phyloP scores from a whole-genome alignment of 37 sponge, comb jelly and placozoan genomes.

The Halisarca cf. caerulea region DNA sequence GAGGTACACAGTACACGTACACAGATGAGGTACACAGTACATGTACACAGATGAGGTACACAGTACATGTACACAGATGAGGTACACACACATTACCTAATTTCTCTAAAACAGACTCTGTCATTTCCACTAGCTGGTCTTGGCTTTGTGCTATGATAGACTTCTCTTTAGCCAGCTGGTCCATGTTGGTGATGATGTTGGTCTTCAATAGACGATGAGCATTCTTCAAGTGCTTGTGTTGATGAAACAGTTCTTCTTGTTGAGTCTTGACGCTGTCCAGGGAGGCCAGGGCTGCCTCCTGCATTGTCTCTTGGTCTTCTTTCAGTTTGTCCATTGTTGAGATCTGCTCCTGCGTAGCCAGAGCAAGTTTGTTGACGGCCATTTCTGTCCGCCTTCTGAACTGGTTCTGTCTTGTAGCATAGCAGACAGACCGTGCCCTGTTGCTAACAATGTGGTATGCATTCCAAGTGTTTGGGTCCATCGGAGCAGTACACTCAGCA shows the following conservation, averaged over 20 bases:
- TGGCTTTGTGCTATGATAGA: constrained; percentile 46
- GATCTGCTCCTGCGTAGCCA: constrained; percentile 57
- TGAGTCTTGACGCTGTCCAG: neutral
- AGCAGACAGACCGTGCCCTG: constrained; percentile 82
- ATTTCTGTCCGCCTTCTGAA: constrained; percentile 71
- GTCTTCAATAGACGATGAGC: constrained; percentile 23
- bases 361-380: constrained; percentile 68
- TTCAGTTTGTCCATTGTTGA: constrained; percentile 9
- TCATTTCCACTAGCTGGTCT: constrained; percentile 63
- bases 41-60: too few relatives aligned
- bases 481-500: constrained; percentile 80
- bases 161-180: constrained; percentile 49
- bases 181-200: constrained; percentile 45
- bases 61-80: too few relatives aligned
- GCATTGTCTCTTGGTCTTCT: constrained; percentile 24
- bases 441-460: constrained; percentile 89
- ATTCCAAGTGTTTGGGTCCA: constrained; percentile 79
- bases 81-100: constrained; percentile 47
- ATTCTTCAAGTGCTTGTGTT: constrained; percentile 23
- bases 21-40: too few relatives aligned
- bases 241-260: constrained; percentile 27
- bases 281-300: constrained; percentile 32
- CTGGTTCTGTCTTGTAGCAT: constrained; percentile 73
- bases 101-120: constrained; percentile 37
- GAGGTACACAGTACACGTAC: too few relatives aligned